A percentile compares a stretch with the other conserved stretches of the same genome.
phyloP scores from a whole-genome alignment of 2,888 invertebrate genomes.

The Sphaeridia pumilis region DNA sequence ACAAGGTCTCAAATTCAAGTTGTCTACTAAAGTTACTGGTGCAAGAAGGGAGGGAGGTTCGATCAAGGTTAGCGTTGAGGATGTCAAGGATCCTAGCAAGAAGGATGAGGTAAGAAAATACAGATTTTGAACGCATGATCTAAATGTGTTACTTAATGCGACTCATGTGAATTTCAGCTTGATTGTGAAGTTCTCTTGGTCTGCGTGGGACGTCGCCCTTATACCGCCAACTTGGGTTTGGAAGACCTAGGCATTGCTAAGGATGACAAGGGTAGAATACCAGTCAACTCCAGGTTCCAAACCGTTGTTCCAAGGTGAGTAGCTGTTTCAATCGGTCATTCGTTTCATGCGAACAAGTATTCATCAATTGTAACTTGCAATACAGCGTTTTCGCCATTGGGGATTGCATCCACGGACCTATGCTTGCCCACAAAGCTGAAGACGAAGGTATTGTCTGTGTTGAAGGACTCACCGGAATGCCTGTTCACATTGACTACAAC shows the following conservation, averaged over 20 bases:
- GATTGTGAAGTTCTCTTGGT: slow-evolving; percentile 89
- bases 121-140: slow-evolving; percentile 4
- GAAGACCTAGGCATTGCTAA: slow-evolving; percentile 84
- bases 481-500: slow-evolving; percentile 98
- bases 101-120: slow-evolving; percentile 57
- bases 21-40: slow-evolving; percentile 82
- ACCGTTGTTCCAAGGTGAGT: slow-evolving; percentile 79
- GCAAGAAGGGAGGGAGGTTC: slow-evolving; percentile 60
- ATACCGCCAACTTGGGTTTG: slow-evolving; percentile 77
- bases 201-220: slow-evolving; percentile 89
- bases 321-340: too few relatives aligned
- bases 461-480: slow-evolving; percentile 82
- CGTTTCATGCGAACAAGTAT: too few relatives aligned
- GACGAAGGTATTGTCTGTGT: slow-evolving; percentile 94
- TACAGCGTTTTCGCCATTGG: slow-evolving; percentile 91
- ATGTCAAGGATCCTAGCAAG: slow-evolving; percentile 64
- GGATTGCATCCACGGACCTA: slow-evolving; percentile 96
- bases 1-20: slow-evolving; percentile 79
- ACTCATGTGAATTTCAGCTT: too few relatives aligned
- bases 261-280: slow-evolving; percentile 87
- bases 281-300: slow-evolving; percentile 89
- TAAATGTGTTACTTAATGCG: too few relatives aligned
- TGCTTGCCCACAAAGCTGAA: slow-evolving; percentile 99
- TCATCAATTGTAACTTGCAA: too few relatives aligned
- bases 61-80: slow-evolving; percentile 67